Evolutionary conservation across 2,797 vertebrate genomes (phyloP), one percentile per base, ranked within the genome.

Genomic region (Masticophis lateralis): DNA sequence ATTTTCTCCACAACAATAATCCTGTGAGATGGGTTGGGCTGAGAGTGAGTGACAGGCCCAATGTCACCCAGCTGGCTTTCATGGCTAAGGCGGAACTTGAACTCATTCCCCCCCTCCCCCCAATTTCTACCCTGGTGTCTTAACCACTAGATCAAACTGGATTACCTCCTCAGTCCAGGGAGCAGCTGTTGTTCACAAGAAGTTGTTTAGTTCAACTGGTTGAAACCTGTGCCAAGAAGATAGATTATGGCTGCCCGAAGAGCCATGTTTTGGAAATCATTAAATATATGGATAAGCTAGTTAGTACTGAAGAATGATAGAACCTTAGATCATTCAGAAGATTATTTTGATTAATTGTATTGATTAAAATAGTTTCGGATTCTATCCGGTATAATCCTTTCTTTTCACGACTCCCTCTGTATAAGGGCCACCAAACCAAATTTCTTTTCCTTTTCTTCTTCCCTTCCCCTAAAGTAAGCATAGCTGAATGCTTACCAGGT

Each of bases 131-230:
- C 5, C 14, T 69, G 66, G 66, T 8, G 66, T 32, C 66, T 74
- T 74, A 18, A 32, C 14, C n/a, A 69, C 66, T 32, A 69, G 66
- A 16, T n/a, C 14, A 69, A 16, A 32, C n/a, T 37, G n/a, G 16
- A 74, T 37, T 74, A 37, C n/a, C 7, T 18, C 66, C 7, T 59
- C 18, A 63, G n/a, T 91, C 90, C 83, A 69, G 86, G 88, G 47
- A 56, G 63, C 57, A 90, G 51, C 51, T 88, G 83, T 56, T 56
- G 28, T 43, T 57, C 55, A 94, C 93, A 96, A 95, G 53, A 5
- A 0, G 59, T 60, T 94, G 94, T 93, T 83, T 95, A 59, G 94
- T 66, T 53, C 57, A 94, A 1, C 88, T 93, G 51, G 63, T 37
- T 87, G 90, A 74, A 87, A 95, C 2, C 0, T 11, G 43, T 91